These are phyloP conservation scores for Denticeps clupeoides DNA, from an alignment of 2,797 vertebrate genomes.

Conservation along the genomic window DNA sequence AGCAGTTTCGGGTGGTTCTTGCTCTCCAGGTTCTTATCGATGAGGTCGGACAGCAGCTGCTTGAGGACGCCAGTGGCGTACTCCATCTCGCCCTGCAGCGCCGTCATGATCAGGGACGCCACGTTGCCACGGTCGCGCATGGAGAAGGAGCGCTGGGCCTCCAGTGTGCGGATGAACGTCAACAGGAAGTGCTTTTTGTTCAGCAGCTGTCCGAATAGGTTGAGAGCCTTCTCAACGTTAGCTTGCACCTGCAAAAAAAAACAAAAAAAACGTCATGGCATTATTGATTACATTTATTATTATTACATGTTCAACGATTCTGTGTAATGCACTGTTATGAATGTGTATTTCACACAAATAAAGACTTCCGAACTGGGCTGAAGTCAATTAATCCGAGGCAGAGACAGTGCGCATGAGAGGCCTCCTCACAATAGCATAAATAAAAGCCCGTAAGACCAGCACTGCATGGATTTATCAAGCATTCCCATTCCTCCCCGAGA, in stretches of 20 bases:
- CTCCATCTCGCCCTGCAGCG: constrained; percentile 95
- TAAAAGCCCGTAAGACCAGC: no score
- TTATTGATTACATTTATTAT: neutral
- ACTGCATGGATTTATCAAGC: constrained; percentile 38
- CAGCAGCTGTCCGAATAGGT: constrained; percentile 87
- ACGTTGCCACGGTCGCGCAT: constrained; percentile 95
- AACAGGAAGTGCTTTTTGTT: constrained; percentile 96
- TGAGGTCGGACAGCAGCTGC: constrained; percentile 92
- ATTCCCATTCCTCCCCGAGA: constrained; percentile 20
- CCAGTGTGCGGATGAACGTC: constrained; percentile 92
- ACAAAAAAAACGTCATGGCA: neutral
- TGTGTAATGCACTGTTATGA: no score
- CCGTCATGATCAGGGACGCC: constrained; percentile 96
- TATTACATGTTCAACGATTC: no score
- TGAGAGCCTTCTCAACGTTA: constrained; percentile 91
- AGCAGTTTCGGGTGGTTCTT: constrained; percentile 97
- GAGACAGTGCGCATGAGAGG: no score
- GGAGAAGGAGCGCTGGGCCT: constrained; percentile 92
- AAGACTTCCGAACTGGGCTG: no score
- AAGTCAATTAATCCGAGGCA: no score
- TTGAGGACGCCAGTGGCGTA: constrained; percentile 93
- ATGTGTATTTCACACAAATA: no score
- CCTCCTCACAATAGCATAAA: no score
- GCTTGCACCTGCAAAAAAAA: constrained; percentile 70
- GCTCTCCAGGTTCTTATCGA: constrained; percentile 97